Evolutionary conservation across 2,113 vertebrate species (phyloP), one percentile per base, ranked within the genome.

Genomic region (Leptobrachium leishanense): DNA sequence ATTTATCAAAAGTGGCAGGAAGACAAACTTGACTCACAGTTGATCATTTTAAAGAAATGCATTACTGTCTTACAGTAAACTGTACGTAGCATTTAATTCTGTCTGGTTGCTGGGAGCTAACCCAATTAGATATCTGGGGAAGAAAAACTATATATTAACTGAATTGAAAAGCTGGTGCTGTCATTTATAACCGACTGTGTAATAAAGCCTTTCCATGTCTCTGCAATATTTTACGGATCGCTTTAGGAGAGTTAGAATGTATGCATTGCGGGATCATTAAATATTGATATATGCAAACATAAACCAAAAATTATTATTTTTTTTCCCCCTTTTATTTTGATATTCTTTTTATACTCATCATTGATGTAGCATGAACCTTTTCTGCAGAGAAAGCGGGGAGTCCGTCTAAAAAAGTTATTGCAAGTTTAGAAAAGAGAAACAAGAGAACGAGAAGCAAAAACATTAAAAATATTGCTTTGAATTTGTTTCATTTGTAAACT

Each of bases 41-140:
- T 73, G 70, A 73, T 79, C 70, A 67, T 79, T 79, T 73, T 59
- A 67, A 66, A 79, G 77, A 44, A 57, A 55, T 39, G 65, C 69
- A 79, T 66, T 79, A 67, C 70, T 66, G 55, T 73, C 69, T 43
- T 57, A 66, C 59, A 71, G 20, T 42, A 40, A 46, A 67, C 2
- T 63, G 68, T 64, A 78, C 43, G 57, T 71, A 71, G 68, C 39
- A 70, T 64, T 72, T 42, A n/a, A 63, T 64, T 64, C 44, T 31
- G 57, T 39, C 62, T 41, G 31, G 59, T 65, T 72, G 9, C 20
- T 63, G 43, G 63, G 31, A 50, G 8, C n/a, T 70, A 72, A n/a
- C 39, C 39, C 5, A 71, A n/a, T 55, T 39, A 43, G 66, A 69
- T 74, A 63, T 0, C 31, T 31, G 55, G 55, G 44, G 13, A 59